Evolutionary conservation across 2,113 vertebrate species (phyloP), one percentile per base, ranked within the genome.

Genomic region (Montifringilla adamsi): DNA sequence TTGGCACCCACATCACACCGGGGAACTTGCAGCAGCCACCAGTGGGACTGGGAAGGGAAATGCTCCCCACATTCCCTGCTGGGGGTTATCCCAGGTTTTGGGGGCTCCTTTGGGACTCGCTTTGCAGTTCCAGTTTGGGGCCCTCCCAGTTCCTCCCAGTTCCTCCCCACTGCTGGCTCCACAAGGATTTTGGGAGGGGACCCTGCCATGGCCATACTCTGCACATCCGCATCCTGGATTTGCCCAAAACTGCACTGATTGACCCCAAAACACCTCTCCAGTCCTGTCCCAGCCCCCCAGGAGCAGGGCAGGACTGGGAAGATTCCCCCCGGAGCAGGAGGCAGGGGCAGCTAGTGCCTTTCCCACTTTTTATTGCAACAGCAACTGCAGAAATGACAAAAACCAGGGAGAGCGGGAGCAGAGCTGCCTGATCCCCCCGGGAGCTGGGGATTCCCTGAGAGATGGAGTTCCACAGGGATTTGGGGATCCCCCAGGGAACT

Each of bases 311-410:
- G 50, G 39, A 15, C 21, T 1, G 4, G 2, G 37, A 11, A 28
- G 22, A 8, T 11, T 7, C 39, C 35, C n/a, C 9, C 46, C 7
- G 21, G 39, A 77, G 69, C 7, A 7, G 20, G 35, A 85, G 15
- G 23, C 24, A 21, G 66, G 18, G 10, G 43, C 22, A 84, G 27
- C 3, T 1, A 0, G 23, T 0, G 13, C 30, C 28, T 84, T 90
- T 92, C 26, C 58, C 77, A 76, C 20, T 22, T 89, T 96, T 96
- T 96, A 96, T 93, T 95, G 82, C 55, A 74, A 93, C 26, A 94
- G 87, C 64, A 81, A 43, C 63, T 2, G 35, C 67, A 33, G 31
- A 86, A 83, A 50, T 86, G 67, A 68, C 18, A 76, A 73, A 87
- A 80, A 49, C 4, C 19, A 35, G 53, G 17, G 6, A 37, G 63